Percentiles rank a stretch among this genome's conserved stretches.
Evolutionary conservation across 2,797 vertebrate species (phyloP).

Genomic region (Coilia nasus): DNA sequence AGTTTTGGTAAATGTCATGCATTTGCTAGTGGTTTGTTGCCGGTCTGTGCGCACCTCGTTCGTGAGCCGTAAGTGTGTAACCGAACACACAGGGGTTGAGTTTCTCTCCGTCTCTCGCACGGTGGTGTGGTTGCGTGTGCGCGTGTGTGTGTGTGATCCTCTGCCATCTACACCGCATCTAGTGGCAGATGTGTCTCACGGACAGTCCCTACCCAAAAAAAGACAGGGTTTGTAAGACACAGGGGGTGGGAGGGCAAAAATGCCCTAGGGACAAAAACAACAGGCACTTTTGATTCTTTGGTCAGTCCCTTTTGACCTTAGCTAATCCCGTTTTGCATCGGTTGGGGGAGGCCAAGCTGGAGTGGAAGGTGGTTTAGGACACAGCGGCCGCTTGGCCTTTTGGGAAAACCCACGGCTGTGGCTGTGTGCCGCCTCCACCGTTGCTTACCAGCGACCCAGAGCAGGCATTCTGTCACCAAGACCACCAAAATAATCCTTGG

Average conservation of each 20-base stretch:
- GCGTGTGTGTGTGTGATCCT: background rate
- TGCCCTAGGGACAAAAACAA: background rate
- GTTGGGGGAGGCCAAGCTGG: background rate
- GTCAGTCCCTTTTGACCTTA: background rate
- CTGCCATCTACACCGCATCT: background rate
- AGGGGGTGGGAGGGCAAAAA: background rate
- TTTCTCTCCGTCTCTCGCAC: background rate
- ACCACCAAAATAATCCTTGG: background rate
- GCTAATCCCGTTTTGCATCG: background rate
- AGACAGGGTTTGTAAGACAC: background rate
- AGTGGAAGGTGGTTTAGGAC: background rate
- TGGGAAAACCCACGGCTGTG: constrained; percentile 2
- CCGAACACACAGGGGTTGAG: background rate
- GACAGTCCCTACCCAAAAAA: background rate
- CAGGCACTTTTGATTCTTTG: background rate
- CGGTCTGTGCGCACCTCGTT: background rate
- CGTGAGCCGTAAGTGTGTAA: background rate
- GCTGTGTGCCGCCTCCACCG: background rate
- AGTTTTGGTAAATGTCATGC: background rate
- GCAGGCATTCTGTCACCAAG: constrained; percentile 6
- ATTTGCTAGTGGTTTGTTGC: background rate
- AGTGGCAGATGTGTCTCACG: background rate
- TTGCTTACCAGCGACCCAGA: background rate
- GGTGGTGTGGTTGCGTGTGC: background rate
- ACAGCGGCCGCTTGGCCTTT: background rate